Evolutionary conservation across 2,113 vertebrate genomes (phyloP), one percentile per base, ranked within the genome.

Genomic region (Acinonyx jubatus): DNA sequence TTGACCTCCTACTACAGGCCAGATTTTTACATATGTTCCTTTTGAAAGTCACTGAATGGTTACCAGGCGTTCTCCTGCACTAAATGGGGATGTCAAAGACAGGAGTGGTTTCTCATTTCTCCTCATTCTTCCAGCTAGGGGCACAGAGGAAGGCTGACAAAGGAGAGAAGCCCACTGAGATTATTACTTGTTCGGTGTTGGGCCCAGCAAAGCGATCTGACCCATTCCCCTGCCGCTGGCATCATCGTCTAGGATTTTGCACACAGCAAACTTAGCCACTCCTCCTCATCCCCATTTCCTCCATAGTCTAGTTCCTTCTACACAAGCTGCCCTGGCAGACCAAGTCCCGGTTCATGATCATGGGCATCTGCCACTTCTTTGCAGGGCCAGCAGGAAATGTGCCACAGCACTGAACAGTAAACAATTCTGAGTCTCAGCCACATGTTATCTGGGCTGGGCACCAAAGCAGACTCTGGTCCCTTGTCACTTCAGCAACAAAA

Each of bases 401-500:
- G 97, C 82, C 69, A 48, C 29, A 4, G 63, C 0, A 0, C 90
- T 13, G 63, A 90, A 41, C 61, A 50, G 78, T 84, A 16, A 79
- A 52, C 57, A 33, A 4, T 48, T 27, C 50, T 3, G n/a, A 38
- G 38, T 79, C 52, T 80, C 33, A 25, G 81, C 48, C 66, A 73
- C 45, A 2, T 57, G 65, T 86, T 23, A 10, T 87, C 91, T 92
- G 95, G 89, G 25, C 69, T 15, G 3, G 85, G 45, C 71, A 93
- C 88, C 95, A 55, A 66, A 41, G 50, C 91, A 14, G 36, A 31
- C 80, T 38, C 18, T 9, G 31, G 55, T 19, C 0, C 10, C 83
- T 55, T 55, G 25, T 95, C 50, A 38, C 50, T 90, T 89, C 96
- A 63, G 8, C 85, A 50, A 91, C 81, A 97, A 96, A 97, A 97